Evolutionary conservation across 2,113 vertebrate species (phyloP).

Genomic region (Myrmecobius fasciatus): DNA sequence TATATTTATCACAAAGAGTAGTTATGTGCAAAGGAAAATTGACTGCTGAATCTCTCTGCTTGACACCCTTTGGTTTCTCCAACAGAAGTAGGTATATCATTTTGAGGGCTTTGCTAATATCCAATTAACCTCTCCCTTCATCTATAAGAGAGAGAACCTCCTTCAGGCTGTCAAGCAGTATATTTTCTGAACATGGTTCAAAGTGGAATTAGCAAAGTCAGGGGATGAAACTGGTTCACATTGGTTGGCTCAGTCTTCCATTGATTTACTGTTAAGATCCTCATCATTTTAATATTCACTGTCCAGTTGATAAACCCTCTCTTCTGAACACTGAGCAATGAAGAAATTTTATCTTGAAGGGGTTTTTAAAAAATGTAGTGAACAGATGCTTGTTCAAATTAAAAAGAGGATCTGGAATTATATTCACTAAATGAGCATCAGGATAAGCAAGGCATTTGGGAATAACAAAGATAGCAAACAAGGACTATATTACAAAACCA

Average conservation of each 20-base stretch:
- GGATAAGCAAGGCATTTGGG: not conserved
- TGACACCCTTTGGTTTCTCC: slow-evolving; percentile 64
- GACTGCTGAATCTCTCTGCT: not conserved
- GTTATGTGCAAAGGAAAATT: slow-evolving; percentile 40
- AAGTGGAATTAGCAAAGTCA: slow-evolving; percentile 38
- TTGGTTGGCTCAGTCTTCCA: slow-evolving; percentile 36
- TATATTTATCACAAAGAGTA: slow-evolving; percentile 43
- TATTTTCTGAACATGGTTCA: slow-evolving; percentile 33
- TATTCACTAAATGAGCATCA: slow-evolving; percentile 24
- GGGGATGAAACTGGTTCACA: slow-evolving; percentile 51
- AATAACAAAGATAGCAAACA: slow-evolving; percentile 9
- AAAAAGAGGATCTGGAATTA: not conserved
- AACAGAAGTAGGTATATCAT: slow-evolving; percentile 54
- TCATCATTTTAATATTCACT: slow-evolving; percentile 47
- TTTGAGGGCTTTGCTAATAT: slow-evolving; percentile 62
- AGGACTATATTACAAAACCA: not conserved
- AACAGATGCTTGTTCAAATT: slow-evolving; percentile 22
- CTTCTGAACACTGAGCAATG: slow-evolving; percentile 44
- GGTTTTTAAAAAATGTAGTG: not conserved
- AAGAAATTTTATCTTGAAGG: slow-evolving; percentile 3
- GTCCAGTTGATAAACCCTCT: slow-evolving; percentile 41
- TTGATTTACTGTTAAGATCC: slow-evolving; percentile 62
- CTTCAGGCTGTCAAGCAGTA: slow-evolving; percentile 55
- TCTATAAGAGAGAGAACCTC: slow-evolving; percentile 53
- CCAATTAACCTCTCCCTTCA: slow-evolving; percentile 68